Evolutionary conservation across 2,888 invertebrate genomes (phyloP).

Genomic region (Cistogaster globosa): DNA sequence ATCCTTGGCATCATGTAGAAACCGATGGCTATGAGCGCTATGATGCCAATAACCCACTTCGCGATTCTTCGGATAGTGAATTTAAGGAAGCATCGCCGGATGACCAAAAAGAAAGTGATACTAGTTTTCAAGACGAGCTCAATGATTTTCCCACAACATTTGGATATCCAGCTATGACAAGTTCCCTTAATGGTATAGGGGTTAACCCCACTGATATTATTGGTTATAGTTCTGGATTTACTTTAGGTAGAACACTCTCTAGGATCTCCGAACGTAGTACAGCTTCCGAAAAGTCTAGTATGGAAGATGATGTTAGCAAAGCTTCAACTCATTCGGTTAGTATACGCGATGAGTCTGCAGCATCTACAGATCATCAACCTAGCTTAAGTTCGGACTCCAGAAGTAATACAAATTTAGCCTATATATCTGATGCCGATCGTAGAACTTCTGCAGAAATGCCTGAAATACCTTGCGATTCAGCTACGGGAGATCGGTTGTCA

Average conservation of each 20-base stretch:
- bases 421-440: constrained; percentile 91
- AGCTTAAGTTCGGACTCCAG: constrained; percentile 93
- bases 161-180: constrained; percentile 87
- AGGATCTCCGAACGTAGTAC: constrained; percentile 94
- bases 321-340: constrained; percentile 93
- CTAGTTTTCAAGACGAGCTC: constrained; percentile 89
- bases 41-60: constrained; percentile 81
- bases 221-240: constrained; percentile 89
- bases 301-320: constrained; percentile 93
- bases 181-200: constrained; percentile 84
- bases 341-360: constrained; percentile 91
- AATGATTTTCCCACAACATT: constrained; percentile 90
- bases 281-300: constrained; percentile 93
- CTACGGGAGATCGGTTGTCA: constrained; percentile 84
- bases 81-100: constrained; percentile 84
- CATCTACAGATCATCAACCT: constrained; percentile 93
- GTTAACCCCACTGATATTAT: constrained; percentile 87
- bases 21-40: constrained; percentile 86
- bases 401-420: constrained; percentile 88
- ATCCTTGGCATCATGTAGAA: constrained; percentile 91
- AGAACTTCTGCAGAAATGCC: constrained; percentile 93
- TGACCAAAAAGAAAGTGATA: constrained; percentile 85
- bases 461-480: constrained; percentile 90
- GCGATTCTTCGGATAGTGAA: constrained; percentile 81
- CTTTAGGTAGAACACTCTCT: constrained; percentile 90